These are phyloP conservation scores for Dynastes grantii DNA, from an alignment of 2,888 invertebrate genomes.

Conservation along the genomic window DNA sequence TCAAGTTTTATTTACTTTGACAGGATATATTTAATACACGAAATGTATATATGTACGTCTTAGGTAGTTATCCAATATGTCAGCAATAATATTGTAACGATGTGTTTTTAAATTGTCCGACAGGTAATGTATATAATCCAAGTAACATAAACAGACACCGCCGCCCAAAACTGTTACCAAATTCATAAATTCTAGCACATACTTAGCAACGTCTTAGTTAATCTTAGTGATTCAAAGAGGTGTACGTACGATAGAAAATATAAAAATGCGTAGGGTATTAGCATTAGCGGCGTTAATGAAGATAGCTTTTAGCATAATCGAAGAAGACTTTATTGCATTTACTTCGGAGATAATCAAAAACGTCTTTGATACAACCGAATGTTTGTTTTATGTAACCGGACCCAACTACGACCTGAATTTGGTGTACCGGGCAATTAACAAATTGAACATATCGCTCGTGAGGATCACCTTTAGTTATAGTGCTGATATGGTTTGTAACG, in stretches of 20 bases:
- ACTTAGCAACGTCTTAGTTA: too few relatives aligned
- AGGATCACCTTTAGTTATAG: conserved; percentile 15
- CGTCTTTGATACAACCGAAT: not conserved
- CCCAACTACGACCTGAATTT: conserved; percentile 6
- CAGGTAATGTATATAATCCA: too few relatives aligned
- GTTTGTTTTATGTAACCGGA: conserved; percentile 19
- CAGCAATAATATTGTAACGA: conserved; percentile 14
- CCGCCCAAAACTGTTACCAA: too few relatives aligned
- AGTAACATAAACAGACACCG: too few relatives aligned
- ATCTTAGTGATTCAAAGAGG: too few relatives aligned
- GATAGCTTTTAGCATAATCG: not conserved
- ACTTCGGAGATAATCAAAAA: conserved; percentile 13
- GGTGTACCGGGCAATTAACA: not conserved
- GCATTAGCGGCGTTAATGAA: not conserved
- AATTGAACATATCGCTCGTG: not conserved
- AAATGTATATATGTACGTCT: not conserved
- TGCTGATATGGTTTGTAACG: not conserved
- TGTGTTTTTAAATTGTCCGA: not conserved
- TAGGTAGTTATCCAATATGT: not conserved
- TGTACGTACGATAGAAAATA: not conserved
- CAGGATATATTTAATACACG: not conserved
- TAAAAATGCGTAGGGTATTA: not conserved
- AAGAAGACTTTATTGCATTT: not conserved
- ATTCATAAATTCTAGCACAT: too few relatives aligned
- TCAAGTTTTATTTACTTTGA: conserved; percentile 12